A percentile compares a stretch with the other conserved stretches of the same genome.
These are phyloP conservation scores for Heliconius nattereri DNA, from an alignment of 1,140 invertebrate species.

Conservation along the genomic window DNA sequence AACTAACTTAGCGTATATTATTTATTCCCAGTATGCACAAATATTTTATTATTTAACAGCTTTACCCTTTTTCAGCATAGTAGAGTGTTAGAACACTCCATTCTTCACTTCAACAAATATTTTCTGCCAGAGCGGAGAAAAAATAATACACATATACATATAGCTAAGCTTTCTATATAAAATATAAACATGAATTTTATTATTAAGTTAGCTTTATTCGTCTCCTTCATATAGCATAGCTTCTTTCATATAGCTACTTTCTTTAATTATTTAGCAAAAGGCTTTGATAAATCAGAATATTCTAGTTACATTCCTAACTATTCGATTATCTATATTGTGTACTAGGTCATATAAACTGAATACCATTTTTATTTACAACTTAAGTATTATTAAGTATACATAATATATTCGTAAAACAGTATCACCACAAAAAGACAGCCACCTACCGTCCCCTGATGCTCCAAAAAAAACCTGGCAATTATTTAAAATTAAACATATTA, in stretches of 20 bases:
- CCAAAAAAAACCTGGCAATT: background rate
- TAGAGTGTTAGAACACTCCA: too few species aligned
- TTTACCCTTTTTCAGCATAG: too few species aligned
- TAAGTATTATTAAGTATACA: background rate
- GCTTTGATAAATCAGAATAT: background rate
- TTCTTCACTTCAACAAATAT: too few species aligned
- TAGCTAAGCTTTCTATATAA: too few species aligned
- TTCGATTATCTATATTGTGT: background rate
- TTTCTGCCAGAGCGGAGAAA: too few species aligned
- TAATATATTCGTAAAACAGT: background rate
- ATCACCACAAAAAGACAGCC: background rate
- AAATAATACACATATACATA: too few species aligned
- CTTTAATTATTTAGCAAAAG: background rate
- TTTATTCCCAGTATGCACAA: background rate
- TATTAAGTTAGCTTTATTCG: background rate
- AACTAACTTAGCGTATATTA: background rate
- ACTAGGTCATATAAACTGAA: background rate
- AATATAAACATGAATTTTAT: too few species aligned
- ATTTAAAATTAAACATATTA: background rate
- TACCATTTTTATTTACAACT: background rate
- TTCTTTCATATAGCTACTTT: too few species aligned
- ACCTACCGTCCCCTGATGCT: conserved; percentile 10
- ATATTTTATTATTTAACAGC: background rate
- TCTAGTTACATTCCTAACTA: background rate
- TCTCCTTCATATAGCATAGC: background rate